Conservation (phyloP, 2,888 invertebrate species). For the Mesochorus sp. region DNA sequence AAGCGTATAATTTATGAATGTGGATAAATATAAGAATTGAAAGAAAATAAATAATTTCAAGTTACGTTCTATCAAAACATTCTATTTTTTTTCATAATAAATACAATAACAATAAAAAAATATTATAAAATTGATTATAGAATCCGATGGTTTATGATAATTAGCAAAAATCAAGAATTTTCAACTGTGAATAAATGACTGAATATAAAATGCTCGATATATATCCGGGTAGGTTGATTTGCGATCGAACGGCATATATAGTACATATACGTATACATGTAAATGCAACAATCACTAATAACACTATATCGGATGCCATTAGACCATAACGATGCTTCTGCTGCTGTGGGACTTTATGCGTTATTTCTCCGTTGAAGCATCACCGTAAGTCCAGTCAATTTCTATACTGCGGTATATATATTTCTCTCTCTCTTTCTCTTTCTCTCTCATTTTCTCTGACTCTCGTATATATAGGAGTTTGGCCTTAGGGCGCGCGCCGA, state of each 20-base stretch:
- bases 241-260: background rate
- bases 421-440: conserved; percentile 16
- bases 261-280: background rate
- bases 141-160: too few species aligned
- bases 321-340: conserved; percentile 35
- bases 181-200: too few species aligned
- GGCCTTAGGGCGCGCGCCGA: conserved; percentile 34
- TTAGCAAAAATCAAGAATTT: too few species aligned
- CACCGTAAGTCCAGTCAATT: conserved; percentile 16
- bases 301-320: conserved; percentile 22
- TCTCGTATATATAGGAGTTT: too few species aligned
- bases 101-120: too few species aligned
- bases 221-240: background rate
- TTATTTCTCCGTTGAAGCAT: conserved; percentile 27
- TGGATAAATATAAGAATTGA: too few species aligned
- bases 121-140: too few species aligned
- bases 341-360: conserved; percentile 26
- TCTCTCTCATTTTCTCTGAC: background rate
- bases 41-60: too few species aligned
- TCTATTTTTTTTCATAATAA: too few species aligned
- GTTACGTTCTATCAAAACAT: too few species aligned
- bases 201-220: too few species aligned
- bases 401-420: conserved; percentile 17
- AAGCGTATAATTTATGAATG: too few species aligned
- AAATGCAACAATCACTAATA: conserved; percentile 32